These are phyloP conservation scores for Syritta pipiens DNA, from an alignment of 2,888 invertebrate species.

Conservation along the genomic window DNA sequence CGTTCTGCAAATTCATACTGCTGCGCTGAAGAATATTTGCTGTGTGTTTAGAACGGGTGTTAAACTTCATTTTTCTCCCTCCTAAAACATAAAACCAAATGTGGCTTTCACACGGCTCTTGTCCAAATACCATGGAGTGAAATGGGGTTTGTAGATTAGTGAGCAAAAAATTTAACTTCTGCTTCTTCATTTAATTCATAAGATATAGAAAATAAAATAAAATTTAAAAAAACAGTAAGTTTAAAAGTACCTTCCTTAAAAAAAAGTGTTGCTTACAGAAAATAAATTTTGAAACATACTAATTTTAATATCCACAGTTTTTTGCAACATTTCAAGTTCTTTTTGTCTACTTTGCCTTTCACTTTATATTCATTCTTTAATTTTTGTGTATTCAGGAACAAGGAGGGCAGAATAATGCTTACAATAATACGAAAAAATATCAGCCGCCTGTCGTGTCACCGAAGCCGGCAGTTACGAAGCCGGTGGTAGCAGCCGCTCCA, in stretches of 20 bases:
- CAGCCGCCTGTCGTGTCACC: neutral
- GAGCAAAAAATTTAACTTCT: constrained; percentile 28
- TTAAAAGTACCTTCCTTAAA: neutral
- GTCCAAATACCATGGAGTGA: constrained; percentile 22
- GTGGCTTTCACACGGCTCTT: constrained; percentile 24
- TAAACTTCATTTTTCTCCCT: too few relatives aligned
- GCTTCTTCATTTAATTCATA: too few relatives aligned
- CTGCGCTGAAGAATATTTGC: too few relatives aligned
- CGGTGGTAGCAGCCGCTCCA: neutral
- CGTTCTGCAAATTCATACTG: too few relatives aligned
- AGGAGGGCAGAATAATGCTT: constrained; percentile 16
- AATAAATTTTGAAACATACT: neutral
- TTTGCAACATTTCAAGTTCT: too few relatives aligned
- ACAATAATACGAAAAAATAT: neutral
- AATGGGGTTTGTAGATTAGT: constrained; percentile 62
- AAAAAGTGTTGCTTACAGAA: neutral
- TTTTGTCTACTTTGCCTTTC: too few relatives aligned
- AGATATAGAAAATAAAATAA: neutral
- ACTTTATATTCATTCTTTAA: neutral
- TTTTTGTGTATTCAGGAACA: constrained; percentile 35
- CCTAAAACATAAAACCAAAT: too few relatives aligned
- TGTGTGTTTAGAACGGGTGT: neutral
- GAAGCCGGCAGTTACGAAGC: neutral
- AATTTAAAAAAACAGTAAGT: neutral
- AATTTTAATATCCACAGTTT: too few relatives aligned